Evolutionary conservation across 2,888 invertebrate genomes (phyloP).

Genomic region (Megastigmus dorsalis): DNA sequence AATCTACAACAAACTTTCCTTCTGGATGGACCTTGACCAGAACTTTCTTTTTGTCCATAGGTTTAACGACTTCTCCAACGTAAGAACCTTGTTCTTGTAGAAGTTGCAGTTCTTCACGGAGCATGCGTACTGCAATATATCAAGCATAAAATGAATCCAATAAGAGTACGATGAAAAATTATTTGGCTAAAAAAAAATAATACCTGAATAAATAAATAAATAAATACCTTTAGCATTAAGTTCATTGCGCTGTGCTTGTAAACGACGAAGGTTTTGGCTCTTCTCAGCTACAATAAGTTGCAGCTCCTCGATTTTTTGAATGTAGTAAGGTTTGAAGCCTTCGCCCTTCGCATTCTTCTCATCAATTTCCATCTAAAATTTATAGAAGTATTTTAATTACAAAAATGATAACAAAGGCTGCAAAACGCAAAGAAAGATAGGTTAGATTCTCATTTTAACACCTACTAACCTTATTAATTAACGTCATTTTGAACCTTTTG

Average conservation of each 20-base stretch:
- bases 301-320: slow-evolving; percentile 97
- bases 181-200: neutral
- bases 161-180: neutral
- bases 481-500: slow-evolving; percentile 66
- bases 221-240: slow-evolving; percentile 95
- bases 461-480: slow-evolving; percentile 67
- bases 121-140: slow-evolving; percentile 88
- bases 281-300: slow-evolving; percentile 98
- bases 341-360: slow-evolving; percentile 82
- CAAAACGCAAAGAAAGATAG: slow-evolving; percentile 10
- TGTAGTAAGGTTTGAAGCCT: slow-evolving; percentile 96
- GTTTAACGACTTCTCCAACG: slow-evolving; percentile 99
- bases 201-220: neutral
- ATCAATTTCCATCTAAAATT: slow-evolving; percentile 85
- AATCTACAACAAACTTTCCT: slow-evolving; percentile 99
- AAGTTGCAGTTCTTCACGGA: slow-evolving; percentile 96
- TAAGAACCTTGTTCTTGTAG: slow-evolving; percentile 99
- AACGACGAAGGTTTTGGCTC: slow-evolving; percentile 94
- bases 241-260: slow-evolving; percentile 99
- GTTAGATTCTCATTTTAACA: slow-evolving; percentile 17
- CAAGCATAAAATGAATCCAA: neutral
- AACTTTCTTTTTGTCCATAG: slow-evolving; percentile 99
- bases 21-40: slow-evolving; percentile 99
- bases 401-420: neutral
- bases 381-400: slow-evolving; percentile 15